These are phyloP conservation scores for Acyrthosiphon pisum DNA, from an alignment of 1,140 invertebrate species.

Conservation along the genomic window DNA sequence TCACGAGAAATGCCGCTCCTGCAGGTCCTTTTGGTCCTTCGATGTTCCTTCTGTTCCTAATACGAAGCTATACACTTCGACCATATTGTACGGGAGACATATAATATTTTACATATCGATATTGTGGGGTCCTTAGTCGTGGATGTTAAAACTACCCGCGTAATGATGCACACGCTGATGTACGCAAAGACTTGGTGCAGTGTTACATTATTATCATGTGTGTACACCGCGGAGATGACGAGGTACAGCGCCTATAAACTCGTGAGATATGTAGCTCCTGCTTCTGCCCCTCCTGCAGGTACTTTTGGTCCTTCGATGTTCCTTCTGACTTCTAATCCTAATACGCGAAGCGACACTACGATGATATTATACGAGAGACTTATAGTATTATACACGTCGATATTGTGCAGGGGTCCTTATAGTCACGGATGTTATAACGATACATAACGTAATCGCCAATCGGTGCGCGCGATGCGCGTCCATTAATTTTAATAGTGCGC, in stretches of 20 bases:
- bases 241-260: too few relatives aligned
- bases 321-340: too few relatives aligned
- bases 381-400: not conserved
- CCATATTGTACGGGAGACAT: not conserved
- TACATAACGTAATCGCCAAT: not conserved
- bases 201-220: too few relatives aligned
- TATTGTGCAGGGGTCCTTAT: not conserved
- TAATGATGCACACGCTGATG: not conserved
- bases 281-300: too few relatives aligned
- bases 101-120: not conserved
- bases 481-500: constrained; percentile 23
- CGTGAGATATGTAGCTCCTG: too few relatives aligned
- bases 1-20: too few relatives aligned
- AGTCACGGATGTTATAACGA: not conserved
- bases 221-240: too few relatives aligned
- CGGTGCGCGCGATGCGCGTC: not conserved
- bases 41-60: too few relatives aligned
- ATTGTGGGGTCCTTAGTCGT: not conserved
- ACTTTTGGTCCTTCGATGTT: too few relatives aligned
- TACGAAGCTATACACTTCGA: not conserved
- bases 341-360: not conserved
- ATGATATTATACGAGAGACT: not conserved
- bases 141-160: not conserved
- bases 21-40: too few relatives aligned
- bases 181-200: too few relatives aligned